Percentiles rank a stretch among this genome's conserved stretches.
Evolutionary conservation across 2,888 invertebrate species (phyloP).

Genomic region (Tenodera sinensis): DNA sequence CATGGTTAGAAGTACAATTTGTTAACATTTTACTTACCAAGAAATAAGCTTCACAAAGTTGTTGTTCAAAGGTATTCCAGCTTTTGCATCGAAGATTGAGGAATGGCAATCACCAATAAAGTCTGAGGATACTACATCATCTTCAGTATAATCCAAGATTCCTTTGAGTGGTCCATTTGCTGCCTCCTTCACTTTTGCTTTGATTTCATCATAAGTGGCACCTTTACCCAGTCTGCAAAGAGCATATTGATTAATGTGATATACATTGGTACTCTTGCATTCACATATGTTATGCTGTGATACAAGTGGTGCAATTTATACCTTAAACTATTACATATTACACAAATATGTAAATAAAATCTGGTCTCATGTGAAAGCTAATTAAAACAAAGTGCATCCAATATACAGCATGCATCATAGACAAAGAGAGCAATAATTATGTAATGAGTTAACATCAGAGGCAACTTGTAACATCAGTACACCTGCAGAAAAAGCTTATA

Average conservation of each 20-base stretch:
- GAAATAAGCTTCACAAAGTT: conserved; percentile 58
- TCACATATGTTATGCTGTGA: not conserved
- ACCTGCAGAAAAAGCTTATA: too few relatives aligned
- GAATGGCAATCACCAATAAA: conserved; percentile 52
- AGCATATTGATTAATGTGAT: not conserved
- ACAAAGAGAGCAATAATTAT: too few relatives aligned
- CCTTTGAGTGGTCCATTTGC: conserved; percentile 49
- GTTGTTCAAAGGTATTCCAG: conserved; percentile 54
- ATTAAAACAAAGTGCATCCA: too few relatives aligned
- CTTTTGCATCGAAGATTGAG: conserved; percentile 57
- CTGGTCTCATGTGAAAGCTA: too few relatives aligned
- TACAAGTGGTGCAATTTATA: too few relatives aligned
- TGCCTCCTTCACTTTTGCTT: conserved; percentile 46
- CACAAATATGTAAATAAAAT: too few relatives aligned
- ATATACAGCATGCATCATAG: too few relatives aligned
- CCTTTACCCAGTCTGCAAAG: conserved; percentile 27
- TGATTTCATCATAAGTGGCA: conserved; percentile 50
- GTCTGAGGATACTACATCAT: conserved; percentile 55
- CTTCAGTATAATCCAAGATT: conserved; percentile 54
- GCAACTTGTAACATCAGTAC: too few relatives aligned
- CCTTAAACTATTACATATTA: too few relatives aligned
- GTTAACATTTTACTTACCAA: conserved; percentile 44
- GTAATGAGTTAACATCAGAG: too few relatives aligned
- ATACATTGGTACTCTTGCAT: not conserved
- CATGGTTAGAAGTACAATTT: too few relatives aligned